Percentiles rank a stretch among this genome's conserved stretches.
phyloP scores from a whole-genome alignment of 2,113 vertebrate genomes.

The Romanogobio albipinnatus region DNA sequence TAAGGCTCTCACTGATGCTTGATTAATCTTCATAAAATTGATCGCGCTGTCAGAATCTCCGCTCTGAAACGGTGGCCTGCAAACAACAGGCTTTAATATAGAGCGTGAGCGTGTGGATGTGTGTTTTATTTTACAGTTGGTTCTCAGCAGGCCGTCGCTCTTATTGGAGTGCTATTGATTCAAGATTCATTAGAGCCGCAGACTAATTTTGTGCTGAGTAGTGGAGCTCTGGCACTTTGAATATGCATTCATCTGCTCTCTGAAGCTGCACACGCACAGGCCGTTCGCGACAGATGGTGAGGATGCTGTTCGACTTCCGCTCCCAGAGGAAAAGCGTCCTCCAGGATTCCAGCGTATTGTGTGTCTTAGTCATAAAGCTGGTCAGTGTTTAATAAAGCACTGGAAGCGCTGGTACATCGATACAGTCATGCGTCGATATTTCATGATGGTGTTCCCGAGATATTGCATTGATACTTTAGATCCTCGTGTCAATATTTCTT shows the following conservation, averaged over 20 bases:
- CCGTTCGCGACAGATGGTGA: constrained; percentile 30
- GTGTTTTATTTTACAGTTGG: constrained; percentile 38
- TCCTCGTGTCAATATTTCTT: not conserved
- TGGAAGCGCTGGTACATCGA: constrained; percentile 2
- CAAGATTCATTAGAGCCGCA: constrained; percentile 46
- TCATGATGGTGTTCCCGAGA: constrained; percentile 3
- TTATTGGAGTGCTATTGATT: constrained; percentile 59
- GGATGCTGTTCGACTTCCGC: not conserved
- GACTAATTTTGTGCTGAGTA: constrained; percentile 47
- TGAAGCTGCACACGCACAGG: not conserved
- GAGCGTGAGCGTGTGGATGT: not conserved
- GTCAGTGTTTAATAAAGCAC: constrained; percentile 17
- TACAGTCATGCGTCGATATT: not conserved
- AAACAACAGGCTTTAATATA: constrained; percentile 7
- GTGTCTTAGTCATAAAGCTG: constrained; percentile 30
- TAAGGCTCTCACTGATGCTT: constrained; percentile 30
- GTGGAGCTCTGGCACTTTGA: constrained; percentile 38
- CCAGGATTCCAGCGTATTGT: constrained; percentile 17
- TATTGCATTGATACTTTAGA: constrained; percentile 2
- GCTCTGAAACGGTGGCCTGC: constrained; percentile 15
- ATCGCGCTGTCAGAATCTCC: constrained; percentile 41
- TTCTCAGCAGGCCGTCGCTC: constrained; percentile 27
- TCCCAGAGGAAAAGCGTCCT: not conserved
- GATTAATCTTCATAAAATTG: constrained; percentile 52
- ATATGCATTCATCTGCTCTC: constrained; percentile 38